Base-by-base conservation (phyloP, 2,888 invertebrate genomes). In the Clanis bilineata region DNA sequence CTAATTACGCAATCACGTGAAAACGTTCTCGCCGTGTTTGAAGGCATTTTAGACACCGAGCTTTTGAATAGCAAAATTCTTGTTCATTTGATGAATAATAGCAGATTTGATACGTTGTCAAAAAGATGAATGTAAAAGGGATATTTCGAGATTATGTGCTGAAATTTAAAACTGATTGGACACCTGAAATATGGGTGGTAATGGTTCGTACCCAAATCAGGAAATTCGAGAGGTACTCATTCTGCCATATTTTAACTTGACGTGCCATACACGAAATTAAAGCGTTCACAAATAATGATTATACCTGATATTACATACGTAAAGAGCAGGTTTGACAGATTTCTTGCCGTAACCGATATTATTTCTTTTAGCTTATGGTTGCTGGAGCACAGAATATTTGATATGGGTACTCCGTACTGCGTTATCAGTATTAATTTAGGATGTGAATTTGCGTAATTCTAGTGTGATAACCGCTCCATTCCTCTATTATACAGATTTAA, bases 111-210 rank as follows among this genome's bases (percentile, higher is more conserved):
- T 41, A 7, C 18, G 15, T 3, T n/a, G 12, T 45, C 15, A n/a
- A 25, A 45, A 6, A 12, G 5, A 45, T 6, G n/a, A 45, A 41
- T 18, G 12, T 18, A 18, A 10, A 18, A 32, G 18, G 3, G 10
- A 9, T 28, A 18, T n/a, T 32, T 51, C 18, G 32, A 3, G 51
- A 5, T 23, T 51, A 18, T 21, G 9, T 18, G 18, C 9, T 51
- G 32, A 18, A 32, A 51, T 32, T 3, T 9, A 18, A 32, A 18
- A 32, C 51, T 51, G 51, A 51, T 51, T 51, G 51, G 51, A 18
- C 51, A 51, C 51, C 51, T 51, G 32, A 51, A 32, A 51, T 51
- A 51, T 51, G n/a, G 36, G 10, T 7, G 41, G 41, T 41, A 28
- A 51, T 15, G 28, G 28, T 1, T 6, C 6, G 28, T 18, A 28